Base-by-base conservation (phyloP, 2,113 vertebrate species). In the Anguilla rostrata region DNA sequence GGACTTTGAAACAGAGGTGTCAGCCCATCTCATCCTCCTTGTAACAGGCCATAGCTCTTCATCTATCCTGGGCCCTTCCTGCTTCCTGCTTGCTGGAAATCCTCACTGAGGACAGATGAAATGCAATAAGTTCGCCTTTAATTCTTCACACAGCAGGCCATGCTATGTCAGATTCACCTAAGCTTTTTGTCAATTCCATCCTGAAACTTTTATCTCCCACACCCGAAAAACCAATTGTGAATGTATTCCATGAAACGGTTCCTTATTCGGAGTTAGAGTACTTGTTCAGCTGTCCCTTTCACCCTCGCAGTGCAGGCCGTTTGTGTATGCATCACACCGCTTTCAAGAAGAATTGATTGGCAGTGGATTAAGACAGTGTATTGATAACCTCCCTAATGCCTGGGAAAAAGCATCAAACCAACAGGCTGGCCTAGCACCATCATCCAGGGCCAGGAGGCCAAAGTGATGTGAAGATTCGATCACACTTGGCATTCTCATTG, bases 241-340 rank as follows among this genome's bases (percentile, higher is more conserved):
- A 92, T 63, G 89, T 81, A 78, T 87, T 79, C 66, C 87, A 84
- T 79, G 39, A 89, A 90, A 92, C 91, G 92, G 92, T 90, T 89
- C 41, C 83, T n/a, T 43, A 88, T 88, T 86, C 84, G 90, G 88
- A 91, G 90, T 92, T 89, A 84, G 85, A 83, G 93, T 90, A 93
- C 93, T 92, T 94, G 91, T 92, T 92, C 90, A 90, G 92, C 90
- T 89, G 90, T 81, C 60, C 78, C 85, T 82, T n/a, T 84, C 49
- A 83, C 78, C 18, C 53, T 14, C 53, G 43, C 49, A 88, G 87
- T 85, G 89, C 49, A 29, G 79, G 82, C 90, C 93, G 93, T 91
- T 93, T 92, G 92, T 92, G 93, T 93, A 95, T 94, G 94, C 94
- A 95, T 95, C 93, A 94, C 94, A 94, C 94, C 93, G 92, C 93